Evolutionary conservation across 1,140 invertebrate species (phyloP).

Genomic region (Xylocopa sonorina): DNA sequence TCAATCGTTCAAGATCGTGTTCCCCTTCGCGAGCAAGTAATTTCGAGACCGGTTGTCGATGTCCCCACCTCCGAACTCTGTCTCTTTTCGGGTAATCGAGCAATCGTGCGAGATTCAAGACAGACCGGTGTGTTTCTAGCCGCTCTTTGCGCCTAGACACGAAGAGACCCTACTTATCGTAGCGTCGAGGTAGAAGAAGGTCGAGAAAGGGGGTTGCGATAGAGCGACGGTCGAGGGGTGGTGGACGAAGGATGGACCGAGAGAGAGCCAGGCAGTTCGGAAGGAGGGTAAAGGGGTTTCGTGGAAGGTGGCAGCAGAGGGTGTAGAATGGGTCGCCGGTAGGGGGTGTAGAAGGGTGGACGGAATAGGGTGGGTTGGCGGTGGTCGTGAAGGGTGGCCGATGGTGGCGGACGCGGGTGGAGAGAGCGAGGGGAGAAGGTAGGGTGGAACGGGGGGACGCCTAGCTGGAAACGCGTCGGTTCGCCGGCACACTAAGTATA

Average conservation of each 20-base stretch:
- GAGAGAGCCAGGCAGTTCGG: conserved; percentile 46
- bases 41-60: conserved; percentile 46
- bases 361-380: conserved; percentile 24
- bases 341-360: conserved; percentile 43
- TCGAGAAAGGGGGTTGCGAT: conserved; percentile 38
- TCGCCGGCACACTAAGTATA: conserved; percentile 81
- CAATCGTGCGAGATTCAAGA: background rate
- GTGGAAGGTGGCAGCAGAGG: conserved; percentile 56
- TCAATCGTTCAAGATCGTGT: background rate
- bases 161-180: conserved; percentile 24
- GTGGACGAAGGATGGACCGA: conserved; percentile 66
- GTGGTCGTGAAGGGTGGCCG: conserved; percentile 66
- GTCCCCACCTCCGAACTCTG: too few species aligned
- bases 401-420: conserved; percentile 64
- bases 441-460: conserved; percentile 64
- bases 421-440: conserved; percentile 35
- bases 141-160: conserved; percentile 20
- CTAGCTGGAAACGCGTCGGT: conserved; percentile 78
- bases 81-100: background rate
- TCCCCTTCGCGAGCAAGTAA: conserved; percentile 28
- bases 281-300: conserved; percentile 56
- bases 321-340: conserved; percentile 50
- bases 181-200: conserved; percentile 56
- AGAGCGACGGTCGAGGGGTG: conserved; percentile 49
- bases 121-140: background rate